Base-by-base conservation (phyloP, 2,113 vertebrate genomes). In the Pseudonaja textilis region DNA sequence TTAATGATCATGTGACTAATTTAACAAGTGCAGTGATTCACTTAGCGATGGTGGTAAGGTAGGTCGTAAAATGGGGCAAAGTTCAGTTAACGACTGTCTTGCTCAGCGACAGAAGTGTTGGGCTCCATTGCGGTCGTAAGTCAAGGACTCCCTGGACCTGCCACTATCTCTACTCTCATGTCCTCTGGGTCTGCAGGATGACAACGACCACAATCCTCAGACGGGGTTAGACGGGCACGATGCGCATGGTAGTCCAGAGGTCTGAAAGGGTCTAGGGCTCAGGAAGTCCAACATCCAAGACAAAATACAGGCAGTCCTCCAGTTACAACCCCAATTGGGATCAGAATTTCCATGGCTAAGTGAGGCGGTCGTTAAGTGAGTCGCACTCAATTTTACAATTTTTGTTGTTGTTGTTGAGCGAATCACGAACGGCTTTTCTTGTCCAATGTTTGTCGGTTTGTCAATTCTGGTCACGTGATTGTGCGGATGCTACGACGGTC, bases 341-440 rank as follows among this genome's bases (percentile, higher is more conserved):
- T 61, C 59, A 61, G 26, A 61, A 61, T 61, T 26, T 64, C 26
- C 59, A 64, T 64, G 26, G 10, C 26, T 64, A 64, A 4, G 3
- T 11, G 0, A 64, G 29, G 10, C 0, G 11, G 61, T n/a, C 26
- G 0, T 14, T n/a, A 64, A 64, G 10, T 8, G 0, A 61, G 59
- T 12, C 10, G 3, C 11, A 14, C 11, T 4, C 61, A 64, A 64
- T 64, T 61, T 61, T 26, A 61, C 10, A 1, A 64, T 29, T 3
- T 61, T 4, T 61, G n/a, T 61, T 26, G 9, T 29, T 3, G 10
- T 29, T 0, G 26, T 64, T 64, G 14, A 64, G 61, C 0, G 3
- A 61, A 61, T 61, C 25, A 9, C 3, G 1, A 29, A 29, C 4
- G 26, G 4, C 26, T 29, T n/a, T 14, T 4, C 61, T 64, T 64